Evolutionary conservation across 2,113 vertebrate species (phyloP).

Genomic region (Aptenodytes patagonicus): DNA sequence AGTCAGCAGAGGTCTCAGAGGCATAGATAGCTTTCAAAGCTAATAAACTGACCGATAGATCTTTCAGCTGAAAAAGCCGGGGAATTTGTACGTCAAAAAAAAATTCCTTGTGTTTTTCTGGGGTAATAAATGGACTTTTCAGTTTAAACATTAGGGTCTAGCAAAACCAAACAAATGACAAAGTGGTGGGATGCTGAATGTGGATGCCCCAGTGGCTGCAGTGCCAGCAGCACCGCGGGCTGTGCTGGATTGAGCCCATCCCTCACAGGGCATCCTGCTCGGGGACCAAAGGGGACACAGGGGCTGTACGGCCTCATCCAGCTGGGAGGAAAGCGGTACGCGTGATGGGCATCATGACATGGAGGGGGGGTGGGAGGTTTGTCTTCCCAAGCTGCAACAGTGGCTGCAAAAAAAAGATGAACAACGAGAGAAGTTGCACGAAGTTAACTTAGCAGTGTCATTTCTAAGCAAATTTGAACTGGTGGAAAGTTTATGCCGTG

Average conservation of each 20-base stretch:
- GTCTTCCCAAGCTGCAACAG: not conserved
- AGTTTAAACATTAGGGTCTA: not conserved
- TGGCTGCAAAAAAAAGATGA: not conserved
- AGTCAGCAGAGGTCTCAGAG: slow-evolving; percentile 25
- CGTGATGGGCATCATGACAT: not conserved
- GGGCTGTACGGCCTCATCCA: not conserved
- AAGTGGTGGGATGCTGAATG: not conserved
- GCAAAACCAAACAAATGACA: not conserved
- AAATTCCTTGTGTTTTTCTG: not conserved
- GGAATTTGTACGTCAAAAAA: not conserved
- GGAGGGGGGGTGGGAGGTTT: not conserved
- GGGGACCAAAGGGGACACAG: not conserved
- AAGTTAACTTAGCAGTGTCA: not conserved
- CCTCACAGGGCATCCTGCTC: not conserved
- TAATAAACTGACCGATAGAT: not conserved
- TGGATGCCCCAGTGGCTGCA: not conserved
- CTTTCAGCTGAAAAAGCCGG: not conserved
- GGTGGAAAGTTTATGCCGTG: not conserved
- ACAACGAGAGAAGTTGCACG: rapidly evolving
- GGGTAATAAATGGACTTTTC: not conserved
- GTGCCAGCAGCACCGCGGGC: rapidly evolving
- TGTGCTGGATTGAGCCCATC: not conserved
- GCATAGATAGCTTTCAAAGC: not conserved
- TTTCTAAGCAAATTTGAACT: not conserved
- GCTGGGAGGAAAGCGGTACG: rapidly evolving